These are phyloP conservation scores for Lucilia sericata DNA, from an alignment of 1,140 invertebrate species.

Conservation along the genomic window DNA sequence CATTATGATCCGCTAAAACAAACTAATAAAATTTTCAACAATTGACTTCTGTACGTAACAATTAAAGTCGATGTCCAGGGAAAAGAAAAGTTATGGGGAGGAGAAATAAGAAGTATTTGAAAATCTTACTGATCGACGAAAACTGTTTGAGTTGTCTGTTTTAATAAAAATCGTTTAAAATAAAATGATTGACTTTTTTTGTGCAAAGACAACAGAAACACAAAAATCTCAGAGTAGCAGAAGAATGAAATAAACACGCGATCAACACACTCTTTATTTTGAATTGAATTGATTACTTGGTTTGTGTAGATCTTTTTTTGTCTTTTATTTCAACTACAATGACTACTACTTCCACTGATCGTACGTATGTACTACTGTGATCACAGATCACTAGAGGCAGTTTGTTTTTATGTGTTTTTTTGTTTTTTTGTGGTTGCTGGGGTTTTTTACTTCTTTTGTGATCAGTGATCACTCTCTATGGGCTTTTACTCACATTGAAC, in stretches of 20 bases:
- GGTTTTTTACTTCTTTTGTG: no score
- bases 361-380: background rate
- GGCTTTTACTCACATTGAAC: no score
- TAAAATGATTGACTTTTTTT: background rate
- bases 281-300: background rate
- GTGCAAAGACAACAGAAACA: background rate
- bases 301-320: background rate
- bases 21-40: no score
- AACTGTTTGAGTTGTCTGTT: conserved; percentile 12
- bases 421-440: background rate
- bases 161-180: conserved; percentile 34
- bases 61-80: no score
- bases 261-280: conserved; percentile 11
- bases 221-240: background rate
- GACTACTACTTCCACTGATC: background rate
- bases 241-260: conserved; percentile 5
- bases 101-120: no score
- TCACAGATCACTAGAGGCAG: background rate
- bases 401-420: background rate
- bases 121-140: background rate
- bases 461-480: no score
- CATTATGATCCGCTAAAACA: background rate
- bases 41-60: no score
- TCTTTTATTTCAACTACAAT: background rate
- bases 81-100: no score